Evolutionary conservation across 2,797 vertebrate species (phyloP), one percentile per base, ranked within the genome.

Genomic region (Anguilla obscura): DNA sequence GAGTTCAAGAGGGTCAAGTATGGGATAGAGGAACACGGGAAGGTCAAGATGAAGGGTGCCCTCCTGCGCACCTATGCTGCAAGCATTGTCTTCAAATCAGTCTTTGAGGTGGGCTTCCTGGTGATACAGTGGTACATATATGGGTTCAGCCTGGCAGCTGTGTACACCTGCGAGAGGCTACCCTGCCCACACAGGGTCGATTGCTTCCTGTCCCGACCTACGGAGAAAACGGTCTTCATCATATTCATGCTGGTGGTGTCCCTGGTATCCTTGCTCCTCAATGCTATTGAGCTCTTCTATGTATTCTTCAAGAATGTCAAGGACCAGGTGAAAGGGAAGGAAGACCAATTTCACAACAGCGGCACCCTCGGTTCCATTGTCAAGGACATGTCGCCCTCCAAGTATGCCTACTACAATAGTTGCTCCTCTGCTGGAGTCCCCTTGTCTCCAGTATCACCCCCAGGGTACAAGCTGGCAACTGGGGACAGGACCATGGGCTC

Each of bases 211-310:
- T 98, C 97, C 1, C 96, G 97, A 18, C 97, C 91, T 98, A 45
- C 40, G 40, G 40, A 45, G 40, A 45, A 45, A 45, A 45, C 40
- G 40, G 40, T 45, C 40, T 45, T 98, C 92, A 97, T 98, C 91
- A 93, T 97, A 90, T 98, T 98, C 93, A 98, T 98, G 97, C 90
- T 98, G 87, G 96, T 98, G 0, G 97, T 98, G 79, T 97, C 97
- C 4, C 91, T 98, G 84, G 96, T 97, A 54, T 98, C 97, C 18
- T 95, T 97, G 3, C 94, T 93, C 80, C 91, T 98, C 89, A 98
- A 98, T 45, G 93, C 98, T 91, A 95, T 97, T 0, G 97, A 98
- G 90, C 95, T 98, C 87, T 96, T 97, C 91, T 97, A 96, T 0
- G 96, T 97, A 85, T 95, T 95, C 90, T 96, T 97, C 93, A 98